Base-by-base conservation (phyloP, 2,888 invertebrate genomes). In the Euplagia quadripunctaria region DNA sequence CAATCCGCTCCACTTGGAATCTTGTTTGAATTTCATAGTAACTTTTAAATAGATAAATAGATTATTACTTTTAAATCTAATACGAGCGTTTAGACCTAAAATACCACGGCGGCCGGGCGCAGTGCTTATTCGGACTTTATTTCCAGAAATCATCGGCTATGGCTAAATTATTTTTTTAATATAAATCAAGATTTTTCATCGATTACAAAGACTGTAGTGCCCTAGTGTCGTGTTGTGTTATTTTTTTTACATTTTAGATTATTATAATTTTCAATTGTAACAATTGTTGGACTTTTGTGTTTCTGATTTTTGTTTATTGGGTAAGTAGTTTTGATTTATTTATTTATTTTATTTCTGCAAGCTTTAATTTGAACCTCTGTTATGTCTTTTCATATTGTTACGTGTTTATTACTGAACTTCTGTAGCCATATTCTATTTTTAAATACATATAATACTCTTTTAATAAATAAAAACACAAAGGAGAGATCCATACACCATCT, bases 191-290 rank as follows among this genome's bases (percentile, higher is more conserved):
- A 92, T 91, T 90, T 91, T 91, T 89, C 85, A 85, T 86, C 87
- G 87, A 88, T 83, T 78, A 83, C 81, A 87, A 90, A 90, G 85
- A 95, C 93, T 93, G 83, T 94, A 90, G 95, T 95, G 95, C 85
- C 14, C 84, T 90, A 91, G 95, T 94, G 95, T 88, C 93, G 95
- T 96, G 95, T 93, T 91, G 95, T 95, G 95, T 90, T 92, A 31
- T 31, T 89, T 90, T 89, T 89, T 88, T 83, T 83, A 85, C 87
- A 86, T 84, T 89, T 89, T 90, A 86, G 80, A 86, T 86, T 90
- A 88, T 90, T 61, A 65, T 67, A 77, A 76, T 77, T 79, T 78
- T 82, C 20, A 61, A 64, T 85, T 86, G 84, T 31, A 31, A 31
- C 31, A 31, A 31, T 86, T 70, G 82, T 91, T 93, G 94, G 94